Evolutionary conservation across 1,140 invertebrate species (phyloP).

Genomic region (Drosophila kepulauana): DNA sequence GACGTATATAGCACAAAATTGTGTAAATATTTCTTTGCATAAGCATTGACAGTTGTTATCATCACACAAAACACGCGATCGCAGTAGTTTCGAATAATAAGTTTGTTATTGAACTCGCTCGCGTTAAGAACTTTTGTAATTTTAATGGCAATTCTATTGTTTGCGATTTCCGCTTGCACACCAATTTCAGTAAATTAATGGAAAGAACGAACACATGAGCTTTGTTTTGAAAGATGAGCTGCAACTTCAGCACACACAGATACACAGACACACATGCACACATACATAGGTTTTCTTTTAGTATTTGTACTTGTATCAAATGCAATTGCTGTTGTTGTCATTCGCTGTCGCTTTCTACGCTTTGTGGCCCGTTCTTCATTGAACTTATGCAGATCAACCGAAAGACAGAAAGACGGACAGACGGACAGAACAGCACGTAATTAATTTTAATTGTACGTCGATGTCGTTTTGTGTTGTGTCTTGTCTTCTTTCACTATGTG

Average conservation of each 20-base stretch:
- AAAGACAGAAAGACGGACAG: no score
- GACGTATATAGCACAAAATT: background rate
- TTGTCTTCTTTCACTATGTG: constrained; percentile 27
- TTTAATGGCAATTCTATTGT: constrained; percentile 43
- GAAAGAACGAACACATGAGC: background rate
- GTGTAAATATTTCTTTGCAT: constrained; percentile 28
- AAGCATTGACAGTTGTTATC: constrained; percentile 16
- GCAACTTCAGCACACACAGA: background rate
- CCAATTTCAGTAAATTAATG: constrained; percentile 13
- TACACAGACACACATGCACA: background rate
- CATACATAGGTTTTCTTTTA: background rate
- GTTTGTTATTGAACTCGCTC: constrained; percentile 29
- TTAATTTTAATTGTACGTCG: constrained; percentile 71
- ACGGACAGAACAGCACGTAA: constrained; percentile 54
- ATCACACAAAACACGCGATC: constrained; percentile 38
- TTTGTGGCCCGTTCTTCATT: constrained; percentile 59
- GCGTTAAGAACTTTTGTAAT: constrained; percentile 26
- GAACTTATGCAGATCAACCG: constrained; percentile 74
- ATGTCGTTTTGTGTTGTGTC: constrained; percentile 1
- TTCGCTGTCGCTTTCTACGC: constrained; percentile 39
- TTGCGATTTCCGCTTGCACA: constrained; percentile 16
- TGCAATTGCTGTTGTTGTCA: constrained; percentile 38
- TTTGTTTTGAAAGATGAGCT: constrained; percentile 9
- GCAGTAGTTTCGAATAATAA: constrained; percentile 15
- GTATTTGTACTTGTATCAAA: constrained; percentile 6